These are phyloP conservation scores for Laodelphax striatellus DNA, from an alignment of 1,140 invertebrate genomes.

Conservation along the genomic window DNA sequence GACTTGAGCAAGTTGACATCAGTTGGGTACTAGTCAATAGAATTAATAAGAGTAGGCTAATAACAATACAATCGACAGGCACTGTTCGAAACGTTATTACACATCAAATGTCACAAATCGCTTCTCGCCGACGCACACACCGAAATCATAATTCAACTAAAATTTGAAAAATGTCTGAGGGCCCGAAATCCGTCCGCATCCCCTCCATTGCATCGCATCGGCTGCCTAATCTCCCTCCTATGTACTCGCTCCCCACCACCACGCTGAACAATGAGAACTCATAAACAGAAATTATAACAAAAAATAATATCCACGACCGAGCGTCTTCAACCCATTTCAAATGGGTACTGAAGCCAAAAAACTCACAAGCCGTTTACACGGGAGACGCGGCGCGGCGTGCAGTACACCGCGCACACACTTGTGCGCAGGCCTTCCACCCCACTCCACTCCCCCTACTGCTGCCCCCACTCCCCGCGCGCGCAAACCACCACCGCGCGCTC, in stretches of 20 bases:
- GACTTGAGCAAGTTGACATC: not conserved
- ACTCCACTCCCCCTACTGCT: not conserved
- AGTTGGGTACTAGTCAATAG: too few species aligned
- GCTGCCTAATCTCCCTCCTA: constrained; percentile 5
- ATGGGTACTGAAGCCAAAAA: constrained; percentile 17
- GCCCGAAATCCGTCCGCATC: constrained; percentile 8
- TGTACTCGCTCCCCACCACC: constrained; percentile 5
- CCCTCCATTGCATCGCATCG: not conserved
- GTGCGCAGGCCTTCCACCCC: not conserved
- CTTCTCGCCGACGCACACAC: not conserved
- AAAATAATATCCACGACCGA: constrained; percentile 12
- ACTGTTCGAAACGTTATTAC: not conserved
- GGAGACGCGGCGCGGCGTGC: not conserved
- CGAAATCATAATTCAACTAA: constrained; percentile 9
- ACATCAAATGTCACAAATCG: constrained; percentile 4
- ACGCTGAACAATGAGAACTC: constrained; percentile 9
- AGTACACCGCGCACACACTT: constrained; percentile 7
- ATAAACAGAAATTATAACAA: constrained; percentile 16
- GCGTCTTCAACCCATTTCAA: constrained; percentile 16
- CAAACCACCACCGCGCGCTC: constrained; percentile 1
- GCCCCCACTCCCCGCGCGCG: not conserved
- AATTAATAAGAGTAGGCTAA: too few species aligned
- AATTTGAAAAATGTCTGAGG: constrained; percentile 10
- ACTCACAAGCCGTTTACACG: constrained; percentile 14
- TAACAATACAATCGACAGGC: not conserved